Evolutionary conservation across 2,113 vertebrate genomes (phyloP), one percentile per base, ranked within the genome.

Genomic region (Andinoacara biseriatus): DNA sequence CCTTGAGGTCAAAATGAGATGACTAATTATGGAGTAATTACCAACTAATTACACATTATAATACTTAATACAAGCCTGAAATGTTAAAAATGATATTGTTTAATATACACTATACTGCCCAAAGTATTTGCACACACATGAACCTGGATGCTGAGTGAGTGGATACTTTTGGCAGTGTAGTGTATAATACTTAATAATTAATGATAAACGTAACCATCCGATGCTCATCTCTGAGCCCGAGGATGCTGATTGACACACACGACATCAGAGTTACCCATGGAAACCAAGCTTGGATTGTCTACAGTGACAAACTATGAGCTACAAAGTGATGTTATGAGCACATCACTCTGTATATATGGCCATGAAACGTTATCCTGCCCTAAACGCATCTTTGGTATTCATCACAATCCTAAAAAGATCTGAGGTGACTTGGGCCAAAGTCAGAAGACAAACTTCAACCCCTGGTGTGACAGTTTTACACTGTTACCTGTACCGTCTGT

Each of bases 1-100:
- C 91, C 98, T 99, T 89, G 5, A 46, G 10, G 10, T 31, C 43
- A 52, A 72, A 20, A 72, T 52, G 24, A 72, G 65, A 13, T 52
- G 43, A 29, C 9, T 52, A 29, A 72, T 72, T 72, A 72, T 7
- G 20, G 65, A 52, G 65, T 26, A 72, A 40, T 15, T 58, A 15
- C 11, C 57, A 58, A 26, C 46, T 17, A 6, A 49, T 49, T 6
- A 49, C 15, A 43, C 1, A 43, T 4, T 5, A 14, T 43, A 14
- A 14, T 2, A 43, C 40, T 43, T 33, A 1, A 2, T 40, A 40
- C 10, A 40, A 11, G 38, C 38, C 38, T 40, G 10, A 11, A 11
- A 40, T 40, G 38, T 40, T 40, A 40, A 40, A 40, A 13, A 40
- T 11, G 3, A 11, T 26, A 26, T 11, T 38, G 2, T 33, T 7